phyloP scores from a whole-genome alignment of 37 sponge, comb jelly and placozoan genomes.

The Agelas oroides region DNA sequence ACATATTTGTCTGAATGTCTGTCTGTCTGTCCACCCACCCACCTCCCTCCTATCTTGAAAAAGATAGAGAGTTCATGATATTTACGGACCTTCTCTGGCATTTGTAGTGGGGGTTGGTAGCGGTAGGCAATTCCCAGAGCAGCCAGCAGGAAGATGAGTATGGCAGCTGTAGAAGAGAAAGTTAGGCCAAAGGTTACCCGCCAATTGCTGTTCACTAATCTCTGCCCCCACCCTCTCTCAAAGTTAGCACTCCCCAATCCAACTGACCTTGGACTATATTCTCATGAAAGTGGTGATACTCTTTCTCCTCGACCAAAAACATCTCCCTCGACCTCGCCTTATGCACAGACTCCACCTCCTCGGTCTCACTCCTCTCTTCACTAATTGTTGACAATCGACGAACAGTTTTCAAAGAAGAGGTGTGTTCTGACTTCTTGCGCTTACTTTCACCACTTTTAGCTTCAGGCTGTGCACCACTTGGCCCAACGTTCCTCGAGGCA shows the following conservation, averaged over 20 bases:
- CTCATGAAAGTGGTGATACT: conserved; percentile 11
- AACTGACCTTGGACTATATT: conserved; percentile 29
- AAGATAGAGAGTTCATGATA: neutral
- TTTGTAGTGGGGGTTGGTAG: conserved; percentile 18
- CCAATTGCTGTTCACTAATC: no score
- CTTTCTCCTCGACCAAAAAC: conserved; percentile 21
- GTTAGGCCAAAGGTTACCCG: no score
- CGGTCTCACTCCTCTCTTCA: conserved; percentile 51
- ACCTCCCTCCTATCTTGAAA: neutral
- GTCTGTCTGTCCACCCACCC: neutral
- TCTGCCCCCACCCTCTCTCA: no score
- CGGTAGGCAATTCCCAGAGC: conserved; percentile 31
- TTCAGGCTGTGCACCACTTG: neutral
- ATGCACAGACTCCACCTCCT: conserved; percentile 5
- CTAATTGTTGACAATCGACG: conserved; percentile 47
- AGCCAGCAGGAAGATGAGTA: conserved; percentile 32
- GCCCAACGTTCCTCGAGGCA: neutral
- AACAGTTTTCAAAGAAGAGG: neutral
- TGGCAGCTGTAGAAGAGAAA: conserved; percentile 23
- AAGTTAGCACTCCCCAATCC: no score
- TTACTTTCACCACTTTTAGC: neutral
- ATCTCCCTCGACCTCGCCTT: conserved; percentile 21
- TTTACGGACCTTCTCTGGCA: conserved; percentile 19
- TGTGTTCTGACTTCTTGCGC: neutral
- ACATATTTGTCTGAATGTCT: no score